Evolutionary conservation across 2,888 invertebrate species (phyloP), one percentile per base, ranked within the genome.

Genomic region (Anagyrus pseudococci): DNA sequence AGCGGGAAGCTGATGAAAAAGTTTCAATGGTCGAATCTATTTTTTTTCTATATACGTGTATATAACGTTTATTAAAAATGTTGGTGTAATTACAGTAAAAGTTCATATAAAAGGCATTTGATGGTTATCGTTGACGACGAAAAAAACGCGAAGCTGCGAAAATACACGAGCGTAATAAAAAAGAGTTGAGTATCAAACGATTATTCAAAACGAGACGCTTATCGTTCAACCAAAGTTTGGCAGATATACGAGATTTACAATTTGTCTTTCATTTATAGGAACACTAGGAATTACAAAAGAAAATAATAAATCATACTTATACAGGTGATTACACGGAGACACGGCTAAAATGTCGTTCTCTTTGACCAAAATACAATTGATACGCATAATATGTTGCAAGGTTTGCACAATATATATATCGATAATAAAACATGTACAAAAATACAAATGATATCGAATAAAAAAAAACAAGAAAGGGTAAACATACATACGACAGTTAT

Each of bases 51-150:
- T 55, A 44, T 26, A 40, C 37, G 44, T 40, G 48, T 15, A 46
- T 22, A 47, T 26, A 53, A 58, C 41, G 54, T 62, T 62, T 56
- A 62, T 62, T 56, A 43, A 50, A 61, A 56, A 56, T 10, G 7
- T 56, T 25, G 47, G 15, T 17, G 46, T 62, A 56, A 50, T 56
- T 50, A 62, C 40, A 62, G 46, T 62, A 46, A 37, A 40, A 50
- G 56, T 56, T 50, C 8, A 15, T 47, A 50, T 46, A 52, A 19
- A 62, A 56, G 46, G 49, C 50, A 62, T 40, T 13, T 46, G 23
- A 56, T 56, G 13, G 25, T 44, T 41, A 48, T 26, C 19, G 26
- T 48, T 53, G 17, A 26, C n/a, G 20, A 43, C n/a, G 33, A 54
- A 59, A 47, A 46, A 2, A 13, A 53, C 3, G 10, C 7, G 10